Percentiles rank a stretch among this genome's conserved stretches.
These are phyloP conservation scores for Brachyopa scutellaris DNA, from an alignment of 2,888 invertebrate genomes.

Conservation along the genomic window DNA sequence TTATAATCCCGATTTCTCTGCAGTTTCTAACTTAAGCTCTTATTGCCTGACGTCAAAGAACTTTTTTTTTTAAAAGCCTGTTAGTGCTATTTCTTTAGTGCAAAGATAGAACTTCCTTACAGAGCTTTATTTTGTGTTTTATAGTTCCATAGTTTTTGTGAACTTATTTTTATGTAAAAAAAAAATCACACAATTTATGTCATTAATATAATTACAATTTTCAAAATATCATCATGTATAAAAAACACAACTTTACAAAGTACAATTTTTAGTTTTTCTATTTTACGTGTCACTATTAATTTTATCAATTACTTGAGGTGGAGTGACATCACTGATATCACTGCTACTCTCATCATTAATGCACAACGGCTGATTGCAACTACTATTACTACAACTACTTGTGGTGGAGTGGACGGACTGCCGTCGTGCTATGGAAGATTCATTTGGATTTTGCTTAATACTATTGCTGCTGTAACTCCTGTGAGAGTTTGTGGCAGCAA, in stretches of 20 bases:
- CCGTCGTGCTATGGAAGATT: conserved; percentile 58
- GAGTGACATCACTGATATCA: conserved; percentile 46
- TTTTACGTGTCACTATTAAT: conserved; percentile 46
- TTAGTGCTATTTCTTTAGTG: too few species aligned
- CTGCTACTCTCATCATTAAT: conserved; percentile 34
- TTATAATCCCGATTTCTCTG: too few species aligned
- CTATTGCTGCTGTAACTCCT: conserved; percentile 44
- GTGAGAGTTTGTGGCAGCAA: conserved; percentile 32
- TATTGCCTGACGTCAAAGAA: too few species aligned
- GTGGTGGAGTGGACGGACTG: conserved; percentile 54
- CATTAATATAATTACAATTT: background rate
- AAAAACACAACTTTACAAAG: conserved; percentile 14
- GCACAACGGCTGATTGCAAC: conserved; percentile 41
- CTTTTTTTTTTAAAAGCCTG: too few species aligned
- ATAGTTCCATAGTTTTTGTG: too few species aligned
- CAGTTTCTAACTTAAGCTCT: too few species aligned
- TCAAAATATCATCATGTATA: conserved; percentile 27
- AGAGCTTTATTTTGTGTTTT: too few species aligned
- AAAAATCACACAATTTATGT: too few species aligned
- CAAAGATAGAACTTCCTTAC: too few species aligned
- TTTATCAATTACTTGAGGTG: conserved; percentile 22
- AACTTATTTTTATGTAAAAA: too few species aligned
- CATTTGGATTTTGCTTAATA: conserved; percentile 59
- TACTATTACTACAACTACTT: conserved; percentile 59
- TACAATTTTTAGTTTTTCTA: conserved; percentile 1